Base-by-base conservation (phyloP, 2,888 invertebrate species). In the Neocrepidodera transversa region DNA sequence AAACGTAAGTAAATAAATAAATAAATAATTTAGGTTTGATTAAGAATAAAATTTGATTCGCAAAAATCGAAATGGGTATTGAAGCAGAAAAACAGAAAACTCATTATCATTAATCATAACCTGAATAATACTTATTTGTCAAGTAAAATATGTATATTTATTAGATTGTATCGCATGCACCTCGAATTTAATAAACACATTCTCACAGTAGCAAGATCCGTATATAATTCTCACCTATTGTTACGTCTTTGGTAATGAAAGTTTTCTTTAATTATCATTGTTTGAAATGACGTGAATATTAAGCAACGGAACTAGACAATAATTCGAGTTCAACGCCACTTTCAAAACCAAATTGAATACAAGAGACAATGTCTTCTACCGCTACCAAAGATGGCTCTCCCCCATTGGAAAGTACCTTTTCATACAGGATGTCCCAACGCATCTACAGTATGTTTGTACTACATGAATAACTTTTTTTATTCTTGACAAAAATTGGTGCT, bases 221-320 rank as follows among this genome's bases (percentile, higher is more conserved):
- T 32, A 51, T 4, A 55, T 32, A 45, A 51, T 45, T 28, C 20
- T 54, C 36, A 43, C 20, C 38, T 30, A 55, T 60, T 50, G 60
- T 60, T 60, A 60, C 55, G 50, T 55, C 50, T 60, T 60, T 55
- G 60, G 60, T 51, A 55, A 55, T 60, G 60, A 55, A 60, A 60
- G 60, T 51, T 60, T 60, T 51, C 50, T 49, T 42, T 38, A 35
- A 50, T 55, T 28, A 51, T 35, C 17, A 55, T 55, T 43, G 50
- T 50, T 26, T 13, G 36, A 38, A 45, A 30, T 49, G 47, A 43
- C 47, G 36, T 54, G 55, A 60, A 60, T 60, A 52, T 47, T 47
- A 52, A 58, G 45, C 23, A 53, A 53, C 53, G 53, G 53, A 53
- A 43, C 43, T 45, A 23, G 35, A 53, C 26, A 45, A 53, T 53